Conservation (phyloP, 2,888 invertebrate genomes). For the Druceiella hillmani region DNA sequence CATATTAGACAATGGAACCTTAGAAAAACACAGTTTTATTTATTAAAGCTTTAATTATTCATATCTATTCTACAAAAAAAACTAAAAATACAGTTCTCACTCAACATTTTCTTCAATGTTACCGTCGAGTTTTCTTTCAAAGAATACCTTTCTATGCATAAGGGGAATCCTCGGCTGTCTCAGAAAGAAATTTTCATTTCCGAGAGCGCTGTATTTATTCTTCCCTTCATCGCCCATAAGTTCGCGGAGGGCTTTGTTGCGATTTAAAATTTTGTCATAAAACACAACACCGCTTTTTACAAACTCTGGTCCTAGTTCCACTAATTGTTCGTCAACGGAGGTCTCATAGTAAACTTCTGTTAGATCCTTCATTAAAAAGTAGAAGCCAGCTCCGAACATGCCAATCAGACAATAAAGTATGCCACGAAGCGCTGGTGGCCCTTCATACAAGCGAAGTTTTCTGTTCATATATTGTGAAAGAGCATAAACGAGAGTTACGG, state of each 20-base stretch:
- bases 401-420: conserved; percentile 51
- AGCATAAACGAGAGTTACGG: conserved; percentile 48
- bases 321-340: conserved; percentile 56
- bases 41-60: too few relatives aligned
- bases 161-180: conserved; percentile 61
- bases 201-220: conserved; percentile 55
- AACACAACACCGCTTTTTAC: conserved; percentile 69
- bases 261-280: conserved; percentile 65
- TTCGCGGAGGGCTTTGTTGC: conserved; percentile 67
- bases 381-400: conserved; percentile 53
- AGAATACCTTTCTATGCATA: conserved; percentile 59
- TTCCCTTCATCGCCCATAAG: conserved; percentile 60
- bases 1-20: too few relatives aligned
- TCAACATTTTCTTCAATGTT: neutral
- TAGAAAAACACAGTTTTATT: too few relatives aligned
- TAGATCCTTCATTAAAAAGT: conserved; percentile 60
- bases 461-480: conserved; percentile 48
- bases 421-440: conserved; percentile 42
- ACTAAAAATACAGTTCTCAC: neutral
- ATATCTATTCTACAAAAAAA: too few relatives aligned
- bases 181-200: conserved; percentile 64
- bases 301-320: conserved; percentile 55
- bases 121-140: conserved; percentile 47
- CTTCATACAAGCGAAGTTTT: conserved; percentile 49
- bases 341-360: conserved; percentile 59